A percentile compares a stretch with the other conserved stretches of the same genome.
These are phyloP conservation scores for Fragum whitleyi DNA, from an alignment of 2,888 invertebrate species.

Conservation along the genomic window DNA sequence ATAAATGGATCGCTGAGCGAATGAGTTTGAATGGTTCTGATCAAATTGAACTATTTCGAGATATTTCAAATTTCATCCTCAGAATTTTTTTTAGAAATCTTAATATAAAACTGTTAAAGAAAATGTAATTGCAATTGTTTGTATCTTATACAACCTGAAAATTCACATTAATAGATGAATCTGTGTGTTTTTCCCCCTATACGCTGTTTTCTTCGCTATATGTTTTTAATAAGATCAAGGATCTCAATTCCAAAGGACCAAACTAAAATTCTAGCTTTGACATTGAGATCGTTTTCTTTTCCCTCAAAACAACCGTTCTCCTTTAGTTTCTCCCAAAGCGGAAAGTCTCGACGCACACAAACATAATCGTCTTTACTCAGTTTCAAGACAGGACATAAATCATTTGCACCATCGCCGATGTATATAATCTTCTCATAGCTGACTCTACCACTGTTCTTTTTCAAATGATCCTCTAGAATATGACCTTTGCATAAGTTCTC, in stretches of 20 bases:
- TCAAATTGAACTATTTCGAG: too few species aligned
- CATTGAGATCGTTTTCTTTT: conserved; percentile 63
- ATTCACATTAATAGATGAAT: too few species aligned
- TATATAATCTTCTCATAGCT: conserved; percentile 87
- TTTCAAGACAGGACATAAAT: conserved; percentile 90
- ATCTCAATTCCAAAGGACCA: conserved; percentile 86
- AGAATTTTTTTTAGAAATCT: too few species aligned
- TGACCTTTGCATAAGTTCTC: conserved; percentile 92
- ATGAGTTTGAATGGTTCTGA: too few species aligned
- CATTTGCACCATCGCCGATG: conserved; percentile 92
- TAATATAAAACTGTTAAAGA: too few species aligned
- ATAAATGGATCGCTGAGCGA: too few species aligned
- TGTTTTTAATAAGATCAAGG: conserved; percentile 70
- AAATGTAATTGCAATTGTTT: too few species aligned
- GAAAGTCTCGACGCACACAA: conserved; percentile 88
- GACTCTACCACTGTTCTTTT: conserved; percentile 86
- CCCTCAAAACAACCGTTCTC: conserved; percentile 57
- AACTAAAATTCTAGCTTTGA: conserved; percentile 84
- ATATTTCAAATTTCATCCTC: too few species aligned
- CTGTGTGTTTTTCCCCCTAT: too few species aligned
- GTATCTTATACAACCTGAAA: too few species aligned
- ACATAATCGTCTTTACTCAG: conserved; percentile 88
- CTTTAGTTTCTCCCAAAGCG: conserved; percentile 83
- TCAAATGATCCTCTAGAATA: conserved; percentile 89
- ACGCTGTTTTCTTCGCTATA: too few species aligned